Evolutionary conservation across 2,888 invertebrate species (phyloP), one percentile per base, ranked within the genome.

Genomic region (Mythimna pallens): DNA sequence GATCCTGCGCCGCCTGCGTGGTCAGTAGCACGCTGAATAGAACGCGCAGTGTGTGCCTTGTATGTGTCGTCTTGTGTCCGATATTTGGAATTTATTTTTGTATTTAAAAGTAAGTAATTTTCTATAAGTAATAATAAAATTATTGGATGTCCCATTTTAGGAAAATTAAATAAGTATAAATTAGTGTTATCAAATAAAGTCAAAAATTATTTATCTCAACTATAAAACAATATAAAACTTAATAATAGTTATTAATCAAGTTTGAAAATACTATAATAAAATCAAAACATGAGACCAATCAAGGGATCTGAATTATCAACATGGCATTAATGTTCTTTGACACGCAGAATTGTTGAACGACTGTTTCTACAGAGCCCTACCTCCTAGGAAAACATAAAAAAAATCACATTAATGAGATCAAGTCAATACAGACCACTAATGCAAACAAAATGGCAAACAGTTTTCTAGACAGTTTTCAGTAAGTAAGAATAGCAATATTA

Each of bases 1-100:
- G 65, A 82, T 83, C 86, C 86, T 86, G 82, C 78, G 77, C 70
- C 76, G 74, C 80, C 80, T 84, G 82, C 76, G 65, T 57, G 12
- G 61, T 22, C 61, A 40, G 61, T 40, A 36, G 50, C 55, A 59
- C 76, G 58, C 25, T 81, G 81, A 84, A 86, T 86, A 84, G 82
- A 83, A 84, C 85, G 86, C 81, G 71, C 72, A 68, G 86, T 84
- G 70, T 70, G 77, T 77, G 81, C 73, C 70, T 30, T 61, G 55
- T 14, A 20, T 34, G 83, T 85, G 78, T 58, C 55, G 81, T 86
- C 83, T 71, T 69, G 82, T 86, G 86, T 34, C 34, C 5, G 3
- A 17, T 54, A 65, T 12, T 74, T 57, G 10, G 70, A 70, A 50
- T 58, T 73, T 14, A 64, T 55, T 63, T 47, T 54, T 34, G 25